These are phyloP conservation scores for Amyelois transitella DNA, from an alignment of 1,140 invertebrate species.

Conservation along the genomic window DNA sequence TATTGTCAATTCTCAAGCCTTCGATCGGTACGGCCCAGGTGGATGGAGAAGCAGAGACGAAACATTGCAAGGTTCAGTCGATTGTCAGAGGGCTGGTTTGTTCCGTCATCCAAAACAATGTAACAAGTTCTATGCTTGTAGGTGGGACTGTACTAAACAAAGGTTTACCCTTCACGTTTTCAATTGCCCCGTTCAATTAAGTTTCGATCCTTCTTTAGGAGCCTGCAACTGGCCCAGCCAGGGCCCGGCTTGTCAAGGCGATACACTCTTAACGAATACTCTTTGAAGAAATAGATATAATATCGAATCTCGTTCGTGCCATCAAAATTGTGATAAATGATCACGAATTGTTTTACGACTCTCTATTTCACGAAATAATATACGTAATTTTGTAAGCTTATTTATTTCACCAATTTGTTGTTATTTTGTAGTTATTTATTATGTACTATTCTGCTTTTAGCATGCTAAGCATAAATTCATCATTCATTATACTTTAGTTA, in stretches of 20 bases:
- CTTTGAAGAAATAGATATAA: constrained; percentile 41
- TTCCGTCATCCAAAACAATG: constrained; percentile 89
- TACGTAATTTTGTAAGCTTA: constrained; percentile 48
- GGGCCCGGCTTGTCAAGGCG: constrained; percentile 83
- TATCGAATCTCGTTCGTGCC: constrained; percentile 52
- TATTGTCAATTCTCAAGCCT: constrained; percentile 44
- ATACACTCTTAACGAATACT: constrained; percentile 79
- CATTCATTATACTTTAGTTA: constrained; percentile 51
- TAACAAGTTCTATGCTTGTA: constrained; percentile 90
- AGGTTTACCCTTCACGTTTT: constrained; percentile 86
- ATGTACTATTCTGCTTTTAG: constrained; percentile 43
- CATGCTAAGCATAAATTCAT: constrained; percentile 44
- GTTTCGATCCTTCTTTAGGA: constrained; percentile 83
- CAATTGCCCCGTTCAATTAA: constrained; percentile 87
- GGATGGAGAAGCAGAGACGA: constrained; percentile 75
- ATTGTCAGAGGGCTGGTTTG: constrained; percentile 85
- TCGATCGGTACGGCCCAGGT: constrained; percentile 75
- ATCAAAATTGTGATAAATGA: constrained; percentile 66
- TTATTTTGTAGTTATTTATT: constrained; percentile 69
- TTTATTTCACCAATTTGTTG: constrained; percentile 68
- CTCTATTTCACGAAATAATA: constrained; percentile 1
- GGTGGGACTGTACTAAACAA: constrained; percentile 87
- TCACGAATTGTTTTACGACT: constrained; percentile 33
- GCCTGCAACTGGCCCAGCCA: constrained; percentile 90
- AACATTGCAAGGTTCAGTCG: constrained; percentile 76